A percentile compares a stretch with the other conserved stretches of the same genome.
Evolutionary conservation across 2,797 vertebrate species (phyloP).

Genomic region (Rallus crepitans): DNA sequence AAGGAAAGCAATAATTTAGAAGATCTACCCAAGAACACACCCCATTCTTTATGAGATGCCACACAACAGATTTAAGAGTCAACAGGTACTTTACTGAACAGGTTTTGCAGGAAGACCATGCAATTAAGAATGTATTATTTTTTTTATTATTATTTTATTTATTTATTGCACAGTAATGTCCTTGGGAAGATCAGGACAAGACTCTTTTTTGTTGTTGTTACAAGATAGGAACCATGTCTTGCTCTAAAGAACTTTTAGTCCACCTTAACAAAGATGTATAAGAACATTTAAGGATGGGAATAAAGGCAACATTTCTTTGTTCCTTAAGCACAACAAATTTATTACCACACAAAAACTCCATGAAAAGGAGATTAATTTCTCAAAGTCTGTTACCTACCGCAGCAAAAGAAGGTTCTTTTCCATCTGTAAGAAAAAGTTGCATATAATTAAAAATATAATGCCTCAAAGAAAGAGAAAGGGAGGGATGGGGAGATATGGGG

Average conservation of each 20-base stretch:
- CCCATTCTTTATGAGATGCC: neutral
- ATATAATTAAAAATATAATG: neutral
- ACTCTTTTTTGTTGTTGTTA: neutral
- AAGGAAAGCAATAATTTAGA: slow-evolving; percentile 15
- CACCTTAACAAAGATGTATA: neutral
- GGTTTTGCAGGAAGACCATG: neutral
- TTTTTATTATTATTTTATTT: neutral
- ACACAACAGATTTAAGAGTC: slow-evolving; percentile 33
- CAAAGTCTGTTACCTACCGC: neutral
- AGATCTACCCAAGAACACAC: neutral
- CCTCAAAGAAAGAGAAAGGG: neutral
- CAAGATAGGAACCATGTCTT: neutral
- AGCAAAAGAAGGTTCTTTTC: neutral
- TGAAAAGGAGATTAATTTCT: neutral
- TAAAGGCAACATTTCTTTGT: neutral
- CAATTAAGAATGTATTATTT: neutral
- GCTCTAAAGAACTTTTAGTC: neutral
- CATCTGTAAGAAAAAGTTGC: neutral
- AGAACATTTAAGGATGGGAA: neutral
- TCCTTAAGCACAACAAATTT: neutral
- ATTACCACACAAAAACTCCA: rapidly evolving
- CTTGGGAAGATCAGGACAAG: neutral
- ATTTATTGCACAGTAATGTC: neutral
- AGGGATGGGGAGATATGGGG: no score
- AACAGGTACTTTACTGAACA: neutral